Evolutionary conservation across 2,888 invertebrate genomes (phyloP), one percentile per base, ranked within the genome.

Genomic region (Drosophila hamatofila): DNA sequence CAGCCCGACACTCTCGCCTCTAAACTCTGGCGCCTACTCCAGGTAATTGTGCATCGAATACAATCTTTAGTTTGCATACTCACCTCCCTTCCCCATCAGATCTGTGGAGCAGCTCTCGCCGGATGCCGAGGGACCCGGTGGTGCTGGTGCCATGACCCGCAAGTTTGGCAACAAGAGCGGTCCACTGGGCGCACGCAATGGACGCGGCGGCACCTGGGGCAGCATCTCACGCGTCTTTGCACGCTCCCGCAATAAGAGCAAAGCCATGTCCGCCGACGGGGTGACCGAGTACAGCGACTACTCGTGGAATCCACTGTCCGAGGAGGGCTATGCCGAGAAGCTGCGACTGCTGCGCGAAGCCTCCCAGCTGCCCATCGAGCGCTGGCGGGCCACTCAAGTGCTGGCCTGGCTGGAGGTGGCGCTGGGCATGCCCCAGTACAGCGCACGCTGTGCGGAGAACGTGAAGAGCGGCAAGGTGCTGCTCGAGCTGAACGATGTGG

Each of bases 391-490:
- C 16, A 96, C 97, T 0, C 98, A 98, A 71, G 98, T 98, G 61
- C 94, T 98, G 44, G 98, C 98, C 2, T 98, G 98, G 98, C 94
- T 98, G 57, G 98, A 98, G 93, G 96, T 98, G 35, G 97, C 97
- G 0, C 94, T 98, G 8, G 98, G 97, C 59, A 98, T 98, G 98
- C 97, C 98, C 0, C 97, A 97, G 90, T 98, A 98, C 87, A 97
- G 97, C 3, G 95, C 96, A 25, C 94, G 96, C 51, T 97, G 98
- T 89, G 97, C 97, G 23, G 97, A 98, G 91, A 98, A 98, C 92
- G 96, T 98, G 75, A 98, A 98, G 93, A 98, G 98, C 92, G 98
- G 98, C 86, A 98, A 98, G 95, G 98, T 98, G 88, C 94, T 98
- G 91, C 95, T 98, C 86, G 98, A 98, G 94, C 94, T 98, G 90